Base-by-base conservation (phyloP, 2,113 vertebrate species). In the Mobula birostris region DNA sequence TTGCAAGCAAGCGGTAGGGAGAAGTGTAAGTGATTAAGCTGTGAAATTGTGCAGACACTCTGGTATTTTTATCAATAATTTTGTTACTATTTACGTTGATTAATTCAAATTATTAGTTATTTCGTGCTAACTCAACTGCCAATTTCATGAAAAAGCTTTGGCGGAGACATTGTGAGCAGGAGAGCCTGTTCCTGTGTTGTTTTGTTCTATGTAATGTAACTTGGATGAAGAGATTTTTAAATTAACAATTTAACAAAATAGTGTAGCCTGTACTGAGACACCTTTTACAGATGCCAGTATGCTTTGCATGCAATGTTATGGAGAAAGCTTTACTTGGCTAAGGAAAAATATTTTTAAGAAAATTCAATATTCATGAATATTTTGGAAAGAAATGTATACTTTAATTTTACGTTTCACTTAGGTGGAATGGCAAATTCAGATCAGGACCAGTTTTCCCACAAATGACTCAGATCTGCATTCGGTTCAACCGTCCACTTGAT, bases 401-500 rank as follows among this genome's bases (percentile, higher is more conserved):
- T 32, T 82, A 40, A 5, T 21, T 94, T 87, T 29, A 1, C 74
- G 0, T 94, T 94, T 68, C 70, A 14, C 80, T 11, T 94, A 99
- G 98, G 98, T 98, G 96, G 82, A 98, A 98, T 95, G 98, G 98
- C 48, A 97, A 96, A 94, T 99, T 98, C 27, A 93, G 95, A 95
- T 96, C 97, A 1, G 98, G 98, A 79, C 96, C 96, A 0, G 97
- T 97, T 94, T 97, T 97, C 74, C 96, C 98, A 27, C 96, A 97
- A 2, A 97, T 99, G 97, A 96, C 97, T 94, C 98, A 98, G 96
- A 97, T 98, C 95, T 97, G 97, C 1, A 96, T 99, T 7, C 97
- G 97, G 96, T 99, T 99, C 95, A 97, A 87, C 82, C 97, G 98
- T 58, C 98, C 98, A 58, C 96, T 99, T 78, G 98, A 99, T 96